Percentiles rank a stretch among this genome's conserved stretches.
These are phyloP conservation scores for Rousettus leschenaultii DNA, from an alignment of 2,113 vertebrate species.

Conservation along the genomic window DNA sequence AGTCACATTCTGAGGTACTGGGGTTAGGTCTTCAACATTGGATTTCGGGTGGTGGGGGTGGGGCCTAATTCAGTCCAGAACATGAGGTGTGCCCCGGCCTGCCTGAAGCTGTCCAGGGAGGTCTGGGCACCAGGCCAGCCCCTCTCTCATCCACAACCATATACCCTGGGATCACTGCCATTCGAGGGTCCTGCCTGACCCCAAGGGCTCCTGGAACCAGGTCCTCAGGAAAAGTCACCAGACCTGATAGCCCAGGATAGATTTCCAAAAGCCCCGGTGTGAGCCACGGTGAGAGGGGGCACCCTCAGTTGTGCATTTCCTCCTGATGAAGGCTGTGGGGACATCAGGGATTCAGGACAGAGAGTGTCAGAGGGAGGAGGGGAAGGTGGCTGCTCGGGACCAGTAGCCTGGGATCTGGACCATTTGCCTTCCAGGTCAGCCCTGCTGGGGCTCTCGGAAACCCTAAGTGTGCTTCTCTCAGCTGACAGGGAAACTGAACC, in stretches of 20 bases:
- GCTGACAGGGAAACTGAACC: neutral
- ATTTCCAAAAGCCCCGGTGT: neutral
- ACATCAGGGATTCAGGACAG: neutral
- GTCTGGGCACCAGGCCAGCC: too few species aligned
- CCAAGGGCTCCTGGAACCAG: neutral
- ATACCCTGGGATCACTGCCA: neutral
- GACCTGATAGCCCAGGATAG: neutral
- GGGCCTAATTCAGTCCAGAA: neutral
- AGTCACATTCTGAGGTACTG: neutral
- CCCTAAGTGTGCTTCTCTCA: neutral
- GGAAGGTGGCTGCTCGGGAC: neutral
- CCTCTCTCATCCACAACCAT: neutral
- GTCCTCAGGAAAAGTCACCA: neutral
- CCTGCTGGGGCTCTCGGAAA: neutral
- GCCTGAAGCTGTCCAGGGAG: neutral
- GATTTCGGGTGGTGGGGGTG: too few species aligned
- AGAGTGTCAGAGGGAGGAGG: accelerated
- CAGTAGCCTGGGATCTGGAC: neutral
- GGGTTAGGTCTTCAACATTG: neutral
- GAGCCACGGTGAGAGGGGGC: neutral
- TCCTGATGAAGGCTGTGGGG: neutral
- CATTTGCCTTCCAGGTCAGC: neutral
- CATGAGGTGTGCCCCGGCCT: neutral
- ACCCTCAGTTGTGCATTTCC: accelerated
- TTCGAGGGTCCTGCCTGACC: neutral